These are phyloP conservation scores for Acleris laterana DNA, from an alignment of 2,888 invertebrate genomes.

Conservation along the genomic window DNA sequence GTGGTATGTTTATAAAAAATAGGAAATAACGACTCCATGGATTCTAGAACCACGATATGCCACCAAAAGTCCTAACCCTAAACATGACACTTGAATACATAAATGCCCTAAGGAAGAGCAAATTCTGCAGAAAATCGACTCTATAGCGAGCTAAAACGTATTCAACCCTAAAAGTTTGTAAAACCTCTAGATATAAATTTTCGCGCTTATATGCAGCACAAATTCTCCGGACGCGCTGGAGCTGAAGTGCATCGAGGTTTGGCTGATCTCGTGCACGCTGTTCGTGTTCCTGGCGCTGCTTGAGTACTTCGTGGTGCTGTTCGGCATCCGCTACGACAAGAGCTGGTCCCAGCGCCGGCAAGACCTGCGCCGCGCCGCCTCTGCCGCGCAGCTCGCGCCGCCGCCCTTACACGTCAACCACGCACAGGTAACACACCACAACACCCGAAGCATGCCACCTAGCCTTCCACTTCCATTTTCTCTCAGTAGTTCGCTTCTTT, in stretches of 20 bases:
- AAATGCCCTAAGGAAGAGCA: too few relatives aligned
- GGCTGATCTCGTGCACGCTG: slow-evolving; percentile 87
- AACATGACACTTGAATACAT: too few relatives aligned
- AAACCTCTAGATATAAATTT: background rate
- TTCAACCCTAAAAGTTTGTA: too few relatives aligned
- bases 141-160: too few relatives aligned
- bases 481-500: slow-evolving; percentile 31
- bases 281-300: slow-evolving; percentile 86
- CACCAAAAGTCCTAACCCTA: too few relatives aligned
- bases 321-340: slow-evolving; percentile 87
- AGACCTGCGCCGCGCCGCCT: slow-evolving; percentile 72
- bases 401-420: slow-evolving; percentile 76
- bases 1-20: too few relatives aligned
- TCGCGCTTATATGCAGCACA: slow-evolving; percentile 72
- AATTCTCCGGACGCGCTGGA: slow-evolving; percentile 87
- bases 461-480: slow-evolving; percentile 32
- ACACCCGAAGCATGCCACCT: slow-evolving; percentile 18
- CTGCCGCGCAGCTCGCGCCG: slow-evolving; percentile 72
- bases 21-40: too few relatives aligned
- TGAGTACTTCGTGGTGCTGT: slow-evolving; percentile 86
- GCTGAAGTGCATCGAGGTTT: slow-evolving; percentile 87
- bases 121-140: too few relatives aligned
- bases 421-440: slow-evolving; percentile 61
- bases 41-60: too few relatives aligned
- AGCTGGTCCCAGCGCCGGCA: slow-evolving; percentile 83